Conservation (phyloP, 1,140 invertebrate genomes). For the Solen grandis region DNA sequence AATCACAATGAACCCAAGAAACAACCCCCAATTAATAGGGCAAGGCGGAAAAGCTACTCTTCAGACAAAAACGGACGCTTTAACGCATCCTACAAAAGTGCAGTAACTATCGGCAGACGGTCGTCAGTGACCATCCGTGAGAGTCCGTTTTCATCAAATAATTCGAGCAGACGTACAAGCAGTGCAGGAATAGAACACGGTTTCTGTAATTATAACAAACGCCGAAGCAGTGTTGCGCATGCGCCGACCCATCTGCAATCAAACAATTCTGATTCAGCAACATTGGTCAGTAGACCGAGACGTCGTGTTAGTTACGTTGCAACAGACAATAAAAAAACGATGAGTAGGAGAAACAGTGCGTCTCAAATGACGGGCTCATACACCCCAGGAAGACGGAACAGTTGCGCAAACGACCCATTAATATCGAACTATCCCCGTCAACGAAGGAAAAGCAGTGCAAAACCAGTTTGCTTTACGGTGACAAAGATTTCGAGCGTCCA, state of each 20-base stretch:
- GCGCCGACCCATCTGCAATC: too few species aligned
- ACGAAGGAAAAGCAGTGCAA: not conserved
- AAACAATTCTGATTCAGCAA: not conserved
- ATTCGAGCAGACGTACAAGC: too few species aligned
- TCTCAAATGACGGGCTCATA: too few species aligned
- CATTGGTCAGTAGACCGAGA: not conserved
- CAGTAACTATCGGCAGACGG: not conserved
- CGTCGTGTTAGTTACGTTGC: not conserved
- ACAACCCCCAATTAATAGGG: not conserved
- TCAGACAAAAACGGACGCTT: not conserved
- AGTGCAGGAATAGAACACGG: too few species aligned
- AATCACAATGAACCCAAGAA: not conserved
- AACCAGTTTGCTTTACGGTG: not conserved
- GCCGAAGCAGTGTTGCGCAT: too few species aligned
- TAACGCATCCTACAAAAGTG: not conserved
- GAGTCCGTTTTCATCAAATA: slow-evolving; percentile 19
- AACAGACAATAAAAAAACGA: not conserved
- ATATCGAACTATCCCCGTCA: not conserved
- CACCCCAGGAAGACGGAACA: not conserved
- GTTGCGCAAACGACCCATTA: not conserved
- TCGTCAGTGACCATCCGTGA: not conserved
- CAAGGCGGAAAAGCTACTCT: slow-evolving; percentile 18
- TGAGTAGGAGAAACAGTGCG: too few species aligned
- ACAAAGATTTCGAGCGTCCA: not conserved
- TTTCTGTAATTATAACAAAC: too few species aligned